Evolutionary conservation across 2,888 invertebrate species (phyloP).

Genomic region (Volucella zonaria): DNA sequence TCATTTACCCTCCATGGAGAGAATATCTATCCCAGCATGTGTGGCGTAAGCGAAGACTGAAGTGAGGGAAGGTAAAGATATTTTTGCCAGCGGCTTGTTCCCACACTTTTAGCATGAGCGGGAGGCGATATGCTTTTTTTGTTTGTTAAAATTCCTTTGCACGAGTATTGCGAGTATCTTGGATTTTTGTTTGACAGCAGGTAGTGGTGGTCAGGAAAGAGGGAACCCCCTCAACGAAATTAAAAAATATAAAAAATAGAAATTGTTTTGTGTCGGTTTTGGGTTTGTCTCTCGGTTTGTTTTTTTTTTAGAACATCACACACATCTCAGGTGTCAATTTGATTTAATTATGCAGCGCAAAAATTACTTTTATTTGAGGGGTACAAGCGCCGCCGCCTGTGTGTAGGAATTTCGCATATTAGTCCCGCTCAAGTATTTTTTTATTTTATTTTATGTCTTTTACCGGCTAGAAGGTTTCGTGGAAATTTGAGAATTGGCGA

Average conservation of each 20-base stretch:
- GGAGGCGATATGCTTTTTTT: conserved; percentile 16
- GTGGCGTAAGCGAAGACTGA: background rate
- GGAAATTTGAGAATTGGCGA: conserved; percentile 65
- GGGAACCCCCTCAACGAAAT: conserved; percentile 9
- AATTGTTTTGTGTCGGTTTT: conserved; percentile 45
- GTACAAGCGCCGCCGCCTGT: conserved; percentile 54
- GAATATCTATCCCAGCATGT: background rate
- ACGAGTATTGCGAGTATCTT: background rate
- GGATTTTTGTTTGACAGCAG: background rate
- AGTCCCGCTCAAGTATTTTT: conserved; percentile 6
- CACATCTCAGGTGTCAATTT: conserved; percentile 75
- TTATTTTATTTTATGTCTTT: conserved; percentile 6
- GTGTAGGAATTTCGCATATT: conserved; percentile 37
- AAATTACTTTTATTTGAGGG: conserved; percentile 29
- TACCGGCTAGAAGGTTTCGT: conserved; percentile 23
- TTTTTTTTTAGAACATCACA: conserved; percentile 67
- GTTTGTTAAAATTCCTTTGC: background rate
- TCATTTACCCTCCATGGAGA: background rate
- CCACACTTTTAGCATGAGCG: conserved; percentile 56
- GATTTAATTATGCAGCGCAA: conserved; percentile 71
- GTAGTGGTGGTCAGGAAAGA: background rate
- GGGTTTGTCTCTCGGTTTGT: conserved; percentile 1
- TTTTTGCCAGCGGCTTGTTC: conserved; percentile 50
- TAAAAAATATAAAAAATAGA: conserved; percentile 14
- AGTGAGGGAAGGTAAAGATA: background rate